phyloP scores from a whole-genome alignment of 2,113 vertebrate genomes.

The Spheniscus mendiculus region DNA sequence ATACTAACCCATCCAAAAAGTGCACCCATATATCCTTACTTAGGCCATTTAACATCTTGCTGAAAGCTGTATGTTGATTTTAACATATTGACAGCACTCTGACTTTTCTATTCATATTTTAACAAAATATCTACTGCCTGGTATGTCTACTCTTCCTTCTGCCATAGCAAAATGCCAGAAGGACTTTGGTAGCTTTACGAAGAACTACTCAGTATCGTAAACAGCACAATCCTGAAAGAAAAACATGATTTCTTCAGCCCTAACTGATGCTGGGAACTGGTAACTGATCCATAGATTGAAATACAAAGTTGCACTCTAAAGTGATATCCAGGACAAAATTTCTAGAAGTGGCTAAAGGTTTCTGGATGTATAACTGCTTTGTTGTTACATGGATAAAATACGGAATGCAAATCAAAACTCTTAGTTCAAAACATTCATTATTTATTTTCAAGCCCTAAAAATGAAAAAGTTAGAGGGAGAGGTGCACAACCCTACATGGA shows the following conservation, averaged over 20 bases:
- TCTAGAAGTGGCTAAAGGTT: not conserved
- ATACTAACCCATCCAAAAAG: not conserved
- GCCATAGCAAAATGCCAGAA: not conserved
- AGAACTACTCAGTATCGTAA: not conserved
- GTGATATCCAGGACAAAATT: not conserved
- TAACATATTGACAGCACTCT: not conserved
- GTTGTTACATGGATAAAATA: not conserved
- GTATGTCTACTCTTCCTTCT: not conserved
- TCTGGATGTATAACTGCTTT: not conserved
- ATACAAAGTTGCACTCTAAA: not conserved
- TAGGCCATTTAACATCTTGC: not conserved
- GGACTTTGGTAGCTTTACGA: not conserved
- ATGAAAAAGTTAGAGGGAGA: not conserved
- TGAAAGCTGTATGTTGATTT: not conserved
- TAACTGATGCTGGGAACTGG: not conserved
- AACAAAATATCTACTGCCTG: not conserved
- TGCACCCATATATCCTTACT: not conserved
- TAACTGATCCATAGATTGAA: not conserved
- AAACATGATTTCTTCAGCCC: not conserved
- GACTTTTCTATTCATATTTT: not conserved
- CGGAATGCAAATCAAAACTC: not conserved
- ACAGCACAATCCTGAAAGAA: not conserved
- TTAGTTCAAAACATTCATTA: not conserved
- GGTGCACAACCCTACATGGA: not conserved
- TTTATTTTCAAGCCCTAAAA: not conserved